A percentile compares a stretch with the other conserved stretches of the same genome.
Evolutionary conservation across 2,888 invertebrate species (phyloP).

Genomic region (Drosophila vallismaia): DNA sequence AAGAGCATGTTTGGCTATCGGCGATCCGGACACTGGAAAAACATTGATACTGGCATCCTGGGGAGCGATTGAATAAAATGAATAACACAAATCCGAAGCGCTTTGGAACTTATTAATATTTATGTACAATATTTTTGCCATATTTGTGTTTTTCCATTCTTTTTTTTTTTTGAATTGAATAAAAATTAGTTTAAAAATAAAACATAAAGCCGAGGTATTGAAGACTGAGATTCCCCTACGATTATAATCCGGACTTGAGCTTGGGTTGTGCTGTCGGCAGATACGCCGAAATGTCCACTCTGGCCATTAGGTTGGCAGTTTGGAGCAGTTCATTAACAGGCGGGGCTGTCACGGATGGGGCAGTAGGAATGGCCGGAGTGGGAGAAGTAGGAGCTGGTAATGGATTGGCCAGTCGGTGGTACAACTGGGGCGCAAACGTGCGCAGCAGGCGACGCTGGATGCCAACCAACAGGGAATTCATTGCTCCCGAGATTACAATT

Average conservation of each 20-base stretch:
- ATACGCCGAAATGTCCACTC: conserved; percentile 66
- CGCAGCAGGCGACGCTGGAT: conserved; percentile 62
- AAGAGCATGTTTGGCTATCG: conserved; percentile 85
- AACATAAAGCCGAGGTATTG: conserved; percentile 4
- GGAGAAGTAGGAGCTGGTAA: not conserved
- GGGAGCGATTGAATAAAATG: conserved; percentile 44
- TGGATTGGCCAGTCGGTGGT: conserved; percentile 49
- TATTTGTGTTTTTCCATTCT: conserved; percentile 20
- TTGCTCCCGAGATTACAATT: conserved; percentile 89
- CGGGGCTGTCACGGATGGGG: conserved; percentile 1
- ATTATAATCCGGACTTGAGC: conserved; percentile 22
- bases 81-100: conserved; percentile 5
- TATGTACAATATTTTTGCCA: conserved; percentile 20
- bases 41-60: conserved; percentile 64
- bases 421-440: conserved; percentile 66
- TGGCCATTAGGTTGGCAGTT: conserved; percentile 79
- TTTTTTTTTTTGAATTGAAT: conserved; percentile 12
- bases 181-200: conserved; percentile 9
- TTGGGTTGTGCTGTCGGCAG: conserved; percentile 58
- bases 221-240: conserved; percentile 10
- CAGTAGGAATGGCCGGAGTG: not conserved
- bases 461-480: conserved; percentile 67
- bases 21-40: conserved; percentile 71
- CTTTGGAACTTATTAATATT: conserved; percentile 21
- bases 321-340: conserved; percentile 73